Conservation (phyloP, 2,797 vertebrate species). For the Alca torda region DNA sequence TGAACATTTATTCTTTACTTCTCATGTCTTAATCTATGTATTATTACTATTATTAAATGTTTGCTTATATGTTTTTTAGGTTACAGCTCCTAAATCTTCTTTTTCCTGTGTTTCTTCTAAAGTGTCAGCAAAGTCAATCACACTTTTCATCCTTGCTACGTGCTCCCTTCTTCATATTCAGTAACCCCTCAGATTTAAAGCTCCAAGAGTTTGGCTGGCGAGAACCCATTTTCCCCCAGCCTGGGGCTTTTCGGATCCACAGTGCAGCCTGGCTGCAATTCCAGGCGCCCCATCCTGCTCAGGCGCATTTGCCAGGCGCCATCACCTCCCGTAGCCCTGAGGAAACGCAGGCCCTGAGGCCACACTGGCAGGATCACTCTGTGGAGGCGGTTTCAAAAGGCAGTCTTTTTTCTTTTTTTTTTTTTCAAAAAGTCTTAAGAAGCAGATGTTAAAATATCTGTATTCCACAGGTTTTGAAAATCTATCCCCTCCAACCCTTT, state of each 20-base stretch:
- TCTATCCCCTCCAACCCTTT: accelerated
- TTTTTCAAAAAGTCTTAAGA: not conserved
- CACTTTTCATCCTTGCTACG: not conserved
- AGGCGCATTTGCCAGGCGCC: accelerated
- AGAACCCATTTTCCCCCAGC: accelerated
- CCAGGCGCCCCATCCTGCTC: not conserved
- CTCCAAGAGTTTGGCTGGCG: no score
- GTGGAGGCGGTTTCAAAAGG: not conserved
- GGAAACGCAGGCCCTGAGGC: accelerated
- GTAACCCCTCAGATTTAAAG: not conserved
- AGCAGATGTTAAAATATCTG: accelerated
- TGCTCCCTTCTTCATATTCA: not conserved
- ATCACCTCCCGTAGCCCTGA: not conserved
- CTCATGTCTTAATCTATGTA: not conserved
- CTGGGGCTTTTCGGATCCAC: not conserved
- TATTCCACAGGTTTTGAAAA: not conserved
- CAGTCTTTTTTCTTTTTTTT: not conserved
- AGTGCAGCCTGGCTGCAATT: not conserved
- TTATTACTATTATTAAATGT: not conserved
- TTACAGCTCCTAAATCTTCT: not conserved
- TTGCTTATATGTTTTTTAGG: not conserved
- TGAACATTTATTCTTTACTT: not conserved
- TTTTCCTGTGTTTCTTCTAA: not conserved
- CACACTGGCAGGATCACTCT: accelerated
- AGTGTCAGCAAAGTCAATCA: not conserved